These are phyloP conservation scores for Eilema sororculum DNA, from an alignment of 2,888 invertebrate genomes.

Conservation along the genomic window DNA sequence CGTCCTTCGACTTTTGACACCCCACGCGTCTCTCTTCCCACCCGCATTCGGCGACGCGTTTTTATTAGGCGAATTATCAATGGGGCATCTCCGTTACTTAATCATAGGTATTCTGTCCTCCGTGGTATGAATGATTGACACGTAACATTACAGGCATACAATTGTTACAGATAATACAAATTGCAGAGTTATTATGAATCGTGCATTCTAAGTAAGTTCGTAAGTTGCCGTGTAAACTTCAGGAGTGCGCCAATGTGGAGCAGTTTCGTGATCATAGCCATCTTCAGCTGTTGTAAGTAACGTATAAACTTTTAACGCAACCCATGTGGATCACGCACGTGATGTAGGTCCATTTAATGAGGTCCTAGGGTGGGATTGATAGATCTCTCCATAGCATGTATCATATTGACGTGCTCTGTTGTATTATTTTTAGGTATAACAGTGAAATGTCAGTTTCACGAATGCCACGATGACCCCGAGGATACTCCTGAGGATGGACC, in stretches of 20 bases:
- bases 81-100: too few relatives aligned
- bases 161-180: background rate
- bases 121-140: background rate
- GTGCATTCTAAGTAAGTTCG: background rate
- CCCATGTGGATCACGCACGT: too few relatives aligned
- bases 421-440: constrained; percentile 13
- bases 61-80: too few relatives aligned
- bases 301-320: background rate
- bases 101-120: too few relatives aligned
- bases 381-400: background rate
- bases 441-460: constrained; percentile 65
- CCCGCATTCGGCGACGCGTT: too few relatives aligned
- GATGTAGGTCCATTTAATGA: background rate
- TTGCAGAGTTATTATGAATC: background rate
- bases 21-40: too few relatives aligned
- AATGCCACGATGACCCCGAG: constrained; percentile 75
- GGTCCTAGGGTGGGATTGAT: too few relatives aligned
- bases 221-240: background rate
- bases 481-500: constrained; percentile 69
- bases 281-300: constrained; percentile 12
- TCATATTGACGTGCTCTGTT: too few relatives aligned
- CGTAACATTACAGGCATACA: too few relatives aligned
- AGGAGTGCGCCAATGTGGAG: constrained; percentile 12
- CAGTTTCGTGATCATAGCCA: background rate
- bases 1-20: too few relatives aligned